Base-by-base conservation (phyloP, 2,797 vertebrate genomes). In the Pitangus sulphuratus region DNA sequence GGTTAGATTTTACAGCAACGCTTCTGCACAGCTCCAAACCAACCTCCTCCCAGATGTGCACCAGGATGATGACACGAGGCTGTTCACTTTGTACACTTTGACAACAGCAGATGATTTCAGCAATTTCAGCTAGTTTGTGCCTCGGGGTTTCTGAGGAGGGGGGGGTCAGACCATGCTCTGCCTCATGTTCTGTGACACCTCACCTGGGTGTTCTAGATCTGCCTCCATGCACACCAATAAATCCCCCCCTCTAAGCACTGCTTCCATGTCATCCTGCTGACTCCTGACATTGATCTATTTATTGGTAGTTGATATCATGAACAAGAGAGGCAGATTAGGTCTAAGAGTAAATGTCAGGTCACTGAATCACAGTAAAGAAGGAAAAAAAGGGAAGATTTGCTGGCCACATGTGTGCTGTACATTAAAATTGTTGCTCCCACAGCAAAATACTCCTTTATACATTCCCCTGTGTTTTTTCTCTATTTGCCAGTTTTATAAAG, bases 121-220 rank as follows among this genome's bases (percentile, higher is more conserved):
- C 11, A 74, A 14, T 30, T 62, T 66, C 61, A 69, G 33, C n/a
- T 1, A 0, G 0, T 7, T 48, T 79, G 57, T 31, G n/a, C 61
- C 81, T 37, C 12, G 5, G n/a, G 50, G 15, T 11, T 4, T 6
- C n/a, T 22, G 45, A 33, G 47, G 8, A 81, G 33, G 37, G 10
- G 10, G 15, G 42, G 9, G 31, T 54, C 25, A 57, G 50, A 25
- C 78, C 51, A 8, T 6, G 54, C 5, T 44, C 25, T 39, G 70
- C n/a, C 54, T 30, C 33, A 5, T 0, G 0, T 19, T 15, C 12
- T 0, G 1, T 3, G n/a, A 15, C 39, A 76, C 69, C 72, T 60
- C 64, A 17, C 35, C 20, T 8, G 42, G 1, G 1, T 18, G 68
- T 1, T 44, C 18, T 54, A 4, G 37, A 3, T 53, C 24, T 86